These are phyloP conservation scores for Varanus komodoensis DNA, from an alignment of 2,113 vertebrate species.

Conservation along the genomic window DNA sequence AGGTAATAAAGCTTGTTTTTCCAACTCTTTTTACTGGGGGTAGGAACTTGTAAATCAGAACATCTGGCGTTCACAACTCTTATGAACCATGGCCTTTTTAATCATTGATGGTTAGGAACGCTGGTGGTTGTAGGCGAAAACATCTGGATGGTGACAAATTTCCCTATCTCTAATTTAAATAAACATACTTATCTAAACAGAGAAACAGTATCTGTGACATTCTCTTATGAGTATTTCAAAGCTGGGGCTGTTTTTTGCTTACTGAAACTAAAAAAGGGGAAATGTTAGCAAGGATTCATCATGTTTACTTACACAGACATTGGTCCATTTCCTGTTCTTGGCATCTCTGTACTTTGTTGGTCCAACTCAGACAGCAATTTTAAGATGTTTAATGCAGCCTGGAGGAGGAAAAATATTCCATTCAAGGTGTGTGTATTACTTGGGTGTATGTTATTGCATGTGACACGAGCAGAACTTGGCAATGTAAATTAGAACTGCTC, in stretches of 20 bases:
- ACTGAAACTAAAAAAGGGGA: slow-evolving; percentile 19
- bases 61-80: too few species aligned
- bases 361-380: slow-evolving; percentile 97
- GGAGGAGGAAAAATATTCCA: slow-evolving; percentile 10
- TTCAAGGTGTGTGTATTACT: slow-evolving; percentile 25
- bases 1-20: slow-evolving; percentile 34
- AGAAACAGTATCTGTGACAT: neutral
- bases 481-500: neutral
- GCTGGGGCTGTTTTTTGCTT: neutral
- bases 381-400: slow-evolving; percentile 97
- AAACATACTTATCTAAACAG: neutral
- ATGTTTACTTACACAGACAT: slow-evolving; percentile 88
- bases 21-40: slow-evolving; percentile 17
- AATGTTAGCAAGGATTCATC: neutral
- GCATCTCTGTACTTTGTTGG: slow-evolving; percentile 90
- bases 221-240: neutral
- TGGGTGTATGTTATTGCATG: neutral
- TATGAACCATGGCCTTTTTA: too few species aligned
- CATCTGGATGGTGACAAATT: too few species aligned
- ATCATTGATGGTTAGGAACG: too few species aligned
- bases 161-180: neutral
- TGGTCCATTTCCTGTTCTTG: slow-evolving; percentile 94
- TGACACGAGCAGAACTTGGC: neutral
- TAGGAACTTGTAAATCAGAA: too few species aligned
- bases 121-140: too few species aligned